Evolutionary conservation across 2,888 invertebrate species (phyloP), one percentile per base, ranked within the genome.

Genomic region (Suillia variegata): DNA sequence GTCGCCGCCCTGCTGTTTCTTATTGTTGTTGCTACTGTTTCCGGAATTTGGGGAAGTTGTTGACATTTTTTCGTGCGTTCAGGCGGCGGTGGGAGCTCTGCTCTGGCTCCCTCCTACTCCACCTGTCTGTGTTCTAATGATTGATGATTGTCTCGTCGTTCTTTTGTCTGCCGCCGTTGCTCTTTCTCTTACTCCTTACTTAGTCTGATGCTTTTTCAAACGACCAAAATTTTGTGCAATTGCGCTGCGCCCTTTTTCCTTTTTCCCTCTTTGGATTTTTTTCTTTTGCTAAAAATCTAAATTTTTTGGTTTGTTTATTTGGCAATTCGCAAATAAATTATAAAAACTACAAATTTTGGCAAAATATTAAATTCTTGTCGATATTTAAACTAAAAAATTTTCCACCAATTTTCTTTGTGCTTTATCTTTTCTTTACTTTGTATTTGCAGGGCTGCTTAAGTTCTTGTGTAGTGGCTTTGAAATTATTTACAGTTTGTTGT

Each of bases 21-120:
- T 70, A 57, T 71, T 69, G 54, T 65, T 67, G 61, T 64, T 78
- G 60, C 69, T 75, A 67, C 74, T 74, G 65, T 74, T 76, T 66
- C 76, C 76, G 50, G 79, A 73, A 65, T 76, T 78, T 64, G 75
- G 78, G 58, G 64, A 61, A 70, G 77, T 74, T 67, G 71, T 71
- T 72, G 78, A 77, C 78, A 79, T 78, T 67, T 71, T 78, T 76
- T 65, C 38, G 56, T 61, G 42, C 58, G 59, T 57, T n/a, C 4
- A 38, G 6, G 45, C 6, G 5, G 45, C 17, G 45, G 45, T 2
- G 20, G 6, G 17, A 17, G 5, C 45, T 8, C 3, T 21, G 22
- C 6, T 20, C 12, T 13, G 12, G 20, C 18, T n/a, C 22, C 15
- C 45, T 20, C 31, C 26, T 51, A n/a, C 31, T 49, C 17, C n/a